Conservation (phyloP, 2,888 invertebrate species). For the Athalia rosae region DNA sequence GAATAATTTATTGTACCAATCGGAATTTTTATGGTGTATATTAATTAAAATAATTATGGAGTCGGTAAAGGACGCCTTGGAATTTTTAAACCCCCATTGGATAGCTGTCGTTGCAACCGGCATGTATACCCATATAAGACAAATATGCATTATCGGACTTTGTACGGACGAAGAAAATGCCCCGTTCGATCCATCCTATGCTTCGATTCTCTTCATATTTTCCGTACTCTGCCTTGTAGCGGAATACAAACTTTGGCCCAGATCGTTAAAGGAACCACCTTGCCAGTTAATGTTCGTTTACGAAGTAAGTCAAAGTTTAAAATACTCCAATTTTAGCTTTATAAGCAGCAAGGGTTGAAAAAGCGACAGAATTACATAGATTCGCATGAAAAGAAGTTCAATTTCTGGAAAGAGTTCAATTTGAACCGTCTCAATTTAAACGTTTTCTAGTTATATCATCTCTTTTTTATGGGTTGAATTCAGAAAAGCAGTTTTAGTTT, state of each 20-base stretch:
- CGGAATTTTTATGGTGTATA: too few species aligned
- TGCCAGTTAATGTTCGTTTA: constrained; percentile 68
- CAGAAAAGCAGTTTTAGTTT: too few species aligned
- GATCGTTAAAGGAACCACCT: constrained; percentile 69
- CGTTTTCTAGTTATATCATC: too few species aligned
- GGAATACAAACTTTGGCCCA: constrained; percentile 70
- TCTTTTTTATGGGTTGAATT: too few species aligned
- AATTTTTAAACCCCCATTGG: constrained; percentile 68
- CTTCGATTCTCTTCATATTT: constrained; percentile 67
- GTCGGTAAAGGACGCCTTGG: constrained; percentile 60
- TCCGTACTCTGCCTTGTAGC: constrained; percentile 69
- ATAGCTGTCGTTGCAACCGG: constrained; percentile 66
- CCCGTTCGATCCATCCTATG: constrained; percentile 66
- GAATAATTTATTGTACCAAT: too few species aligned
- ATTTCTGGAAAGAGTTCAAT: too few species aligned
- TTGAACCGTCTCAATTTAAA: too few species aligned
- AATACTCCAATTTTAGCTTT: too few species aligned
- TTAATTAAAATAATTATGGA: constrained; percentile 59
- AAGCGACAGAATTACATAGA: too few species aligned
- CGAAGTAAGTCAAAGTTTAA: constrained; percentile 58
- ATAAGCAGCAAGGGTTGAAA: too few species aligned
- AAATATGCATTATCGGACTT: constrained; percentile 69
- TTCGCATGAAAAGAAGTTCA: too few species aligned
- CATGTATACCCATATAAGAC: constrained; percentile 68
- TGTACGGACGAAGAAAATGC: constrained; percentile 63